Conservation (phyloP, 2,888 invertebrate species). For the Phasia obesa region DNA sequence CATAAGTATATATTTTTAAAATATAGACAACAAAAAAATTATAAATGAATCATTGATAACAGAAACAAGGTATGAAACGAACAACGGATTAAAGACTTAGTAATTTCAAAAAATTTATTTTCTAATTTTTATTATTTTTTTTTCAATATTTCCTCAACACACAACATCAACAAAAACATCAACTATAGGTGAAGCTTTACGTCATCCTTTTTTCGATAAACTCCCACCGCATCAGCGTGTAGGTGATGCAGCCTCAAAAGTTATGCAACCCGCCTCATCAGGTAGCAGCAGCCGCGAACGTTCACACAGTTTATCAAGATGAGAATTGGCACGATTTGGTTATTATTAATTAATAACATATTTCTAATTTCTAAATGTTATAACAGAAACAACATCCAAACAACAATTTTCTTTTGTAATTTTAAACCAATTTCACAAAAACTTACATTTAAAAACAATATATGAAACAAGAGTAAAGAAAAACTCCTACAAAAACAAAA, state of each 20-base stretch:
- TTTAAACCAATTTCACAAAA: slow-evolving; percentile 37
- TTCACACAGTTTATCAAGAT: slow-evolving; percentile 84
- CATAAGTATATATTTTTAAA: too few relatives aligned
- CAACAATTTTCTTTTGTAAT: slow-evolving; percentile 21
- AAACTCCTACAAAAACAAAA: slow-evolving; percentile 1
- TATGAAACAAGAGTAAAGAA: background rate
- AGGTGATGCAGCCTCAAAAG: slow-evolving; percentile 82
- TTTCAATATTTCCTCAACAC: background rate
- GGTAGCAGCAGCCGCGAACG: slow-evolving; percentile 85
- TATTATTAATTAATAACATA: slow-evolving; percentile 81
- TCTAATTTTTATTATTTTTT: background rate
- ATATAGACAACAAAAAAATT: background rate
- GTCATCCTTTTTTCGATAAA: slow-evolving; percentile 96
- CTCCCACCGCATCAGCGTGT: slow-evolving; percentile 91
- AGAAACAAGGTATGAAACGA: slow-evolving; percentile 29
- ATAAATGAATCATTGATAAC: background rate
- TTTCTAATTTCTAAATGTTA: slow-evolving; percentile 32
- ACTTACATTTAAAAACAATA: slow-evolving; percentile 12
- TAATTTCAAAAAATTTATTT: background rate
- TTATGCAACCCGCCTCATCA: slow-evolving; percentile 76
- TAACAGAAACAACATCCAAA: slow-evolving; percentile 10
- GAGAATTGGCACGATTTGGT: slow-evolving; percentile 83
- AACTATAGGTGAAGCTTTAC: slow-evolving; percentile 88
- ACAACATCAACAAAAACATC: slow-evolving; percentile 10
- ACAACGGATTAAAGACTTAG: slow-evolving; percentile 19